Percentiles rank a stretch among this genome's conserved stretches.
These are phyloP conservation scores for Lochmaea capreae DNA, from an alignment of 2,888 invertebrate species.

Conservation along the genomic window DNA sequence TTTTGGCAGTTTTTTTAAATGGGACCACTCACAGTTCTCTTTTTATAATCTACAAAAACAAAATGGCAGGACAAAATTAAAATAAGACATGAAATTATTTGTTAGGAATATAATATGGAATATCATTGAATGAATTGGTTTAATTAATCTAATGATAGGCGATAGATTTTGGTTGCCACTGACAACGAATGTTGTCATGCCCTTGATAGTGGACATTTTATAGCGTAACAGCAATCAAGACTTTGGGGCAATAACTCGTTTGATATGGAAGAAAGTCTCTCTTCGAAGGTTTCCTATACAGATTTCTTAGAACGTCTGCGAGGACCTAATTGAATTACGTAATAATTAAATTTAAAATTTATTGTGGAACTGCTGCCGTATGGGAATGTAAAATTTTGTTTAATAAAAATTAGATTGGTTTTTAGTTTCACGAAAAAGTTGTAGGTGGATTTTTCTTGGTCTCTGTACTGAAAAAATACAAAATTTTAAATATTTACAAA, in stretches of 20 bases:
- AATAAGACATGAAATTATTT: too few relatives aligned
- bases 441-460: too few relatives aligned
- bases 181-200: slow-evolving; percentile 10
- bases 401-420: not conserved
- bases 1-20: not conserved
- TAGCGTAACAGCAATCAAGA: slow-evolving; percentile 10
- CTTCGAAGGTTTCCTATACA: slow-evolving; percentile 7
- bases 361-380: not conserved
- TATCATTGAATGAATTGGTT: too few relatives aligned
- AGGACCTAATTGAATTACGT: not conserved
- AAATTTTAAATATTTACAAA: too few relatives aligned
- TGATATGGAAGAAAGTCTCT: slow-evolving; percentile 16
- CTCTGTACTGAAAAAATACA: too few relatives aligned
- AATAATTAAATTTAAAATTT: slow-evolving; percentile 2
- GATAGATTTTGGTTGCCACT: slow-evolving; percentile 14
- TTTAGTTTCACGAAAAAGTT: not conserved
- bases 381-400: not conserved
- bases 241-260: slow-evolving; percentile 18
- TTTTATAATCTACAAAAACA: not conserved
- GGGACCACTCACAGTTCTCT: not conserved
- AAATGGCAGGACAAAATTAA: not conserved
- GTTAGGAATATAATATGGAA: too few relatives aligned
- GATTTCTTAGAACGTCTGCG: not conserved
- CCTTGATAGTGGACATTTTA: slow-evolving; percentile 18
- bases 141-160: not conserved